Evolutionary conservation across 2,888 invertebrate species (phyloP).

Genomic region (Agrypnus murinus): DNA sequence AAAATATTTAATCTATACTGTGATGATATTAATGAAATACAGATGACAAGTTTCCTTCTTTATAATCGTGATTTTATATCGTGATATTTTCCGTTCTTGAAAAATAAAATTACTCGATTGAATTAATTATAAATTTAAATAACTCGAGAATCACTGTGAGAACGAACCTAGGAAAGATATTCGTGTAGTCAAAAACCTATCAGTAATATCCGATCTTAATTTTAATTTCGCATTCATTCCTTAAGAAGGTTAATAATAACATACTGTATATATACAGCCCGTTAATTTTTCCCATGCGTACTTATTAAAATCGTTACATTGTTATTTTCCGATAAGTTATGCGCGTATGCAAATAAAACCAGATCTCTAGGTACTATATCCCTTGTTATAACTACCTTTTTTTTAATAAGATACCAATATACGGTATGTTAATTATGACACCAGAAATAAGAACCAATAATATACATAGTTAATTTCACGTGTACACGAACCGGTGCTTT

Average conservation of each 20-base stretch:
- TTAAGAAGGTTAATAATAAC: conserved; percentile 1
- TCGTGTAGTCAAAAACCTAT: conserved; percentile 1
- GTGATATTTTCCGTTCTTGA: no score
- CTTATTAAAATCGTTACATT: conserved; percentile 50
- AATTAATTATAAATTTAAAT: no score
- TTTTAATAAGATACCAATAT: conserved; percentile 50
- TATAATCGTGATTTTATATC: no score
- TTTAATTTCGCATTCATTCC: conserved; percentile 36
- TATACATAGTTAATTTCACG: conserved; percentile 52
- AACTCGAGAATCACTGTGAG: no score
- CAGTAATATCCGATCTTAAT: conserved; percentile 40
- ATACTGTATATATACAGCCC: background rate
- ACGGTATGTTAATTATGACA: conserved; percentile 52
- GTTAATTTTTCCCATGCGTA: conserved; percentile 44
- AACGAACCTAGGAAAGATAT: no score
- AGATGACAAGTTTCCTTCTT: no score
- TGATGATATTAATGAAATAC: no score
- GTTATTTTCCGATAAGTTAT: conserved; percentile 50
- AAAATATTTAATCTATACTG: no score
- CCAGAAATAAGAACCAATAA: conserved; percentile 53
- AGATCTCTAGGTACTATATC: conserved; percentile 39
- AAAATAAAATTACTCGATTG: no score
- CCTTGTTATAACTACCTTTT: conserved; percentile 39
- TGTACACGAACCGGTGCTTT: conserved; percentile 45
- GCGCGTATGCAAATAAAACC: conserved; percentile 52